A percentile compares a stretch with the other conserved stretches of the same genome.
Evolutionary conservation across 1,140 invertebrate species (phyloP).

Genomic region (Orius insidiosus): DNA sequence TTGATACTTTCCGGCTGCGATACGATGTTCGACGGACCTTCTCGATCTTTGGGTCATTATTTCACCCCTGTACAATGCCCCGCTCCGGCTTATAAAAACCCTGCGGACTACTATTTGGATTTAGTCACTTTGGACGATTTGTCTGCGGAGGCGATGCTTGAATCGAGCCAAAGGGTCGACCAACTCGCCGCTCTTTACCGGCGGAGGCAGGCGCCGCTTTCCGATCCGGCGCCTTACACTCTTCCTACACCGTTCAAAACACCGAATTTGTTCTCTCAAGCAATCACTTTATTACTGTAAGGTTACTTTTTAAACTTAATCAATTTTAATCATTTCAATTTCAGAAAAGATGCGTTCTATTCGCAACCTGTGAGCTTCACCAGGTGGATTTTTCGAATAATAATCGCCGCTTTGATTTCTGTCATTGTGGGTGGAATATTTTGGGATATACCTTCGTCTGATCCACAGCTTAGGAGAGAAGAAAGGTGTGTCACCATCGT

Average conservation of each 20-base stretch:
- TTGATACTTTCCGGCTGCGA: conserved; percentile 72
- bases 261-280: conserved; percentile 42
- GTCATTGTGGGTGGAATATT: conserved; percentile 72
- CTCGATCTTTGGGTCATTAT: conserved; percentile 79
- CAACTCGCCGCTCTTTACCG: conserved; percentile 68
- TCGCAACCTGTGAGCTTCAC: conserved; percentile 74
- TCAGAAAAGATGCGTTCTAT: conserved; percentile 50
- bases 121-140: conserved; percentile 82
- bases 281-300: conserved; percentile 53
- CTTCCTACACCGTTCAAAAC: conserved; percentile 45
- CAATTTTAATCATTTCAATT: conserved; percentile 17
- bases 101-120: conserved; percentile 89
- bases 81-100: conserved; percentile 89
- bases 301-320: conserved; percentile 20
- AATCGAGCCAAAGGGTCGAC: conserved; percentile 83
- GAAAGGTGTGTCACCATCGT: too few relatives aligned
- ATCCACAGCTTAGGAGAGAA: conserved; percentile 48
- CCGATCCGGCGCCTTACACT: conserved; percentile 57
- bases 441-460: conserved; percentile 66
- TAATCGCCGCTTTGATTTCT: conserved; percentile 61
- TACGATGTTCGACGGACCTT: conserved; percentile 75
- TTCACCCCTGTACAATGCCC: conserved; percentile 87
- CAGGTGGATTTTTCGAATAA: conserved; percentile 52
- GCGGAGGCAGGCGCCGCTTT: conserved; percentile 40
- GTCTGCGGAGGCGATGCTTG: conserved; percentile 80